Base-by-base conservation (phyloP, 2,888 invertebrate genomes). In the Catocala nupta region DNA sequence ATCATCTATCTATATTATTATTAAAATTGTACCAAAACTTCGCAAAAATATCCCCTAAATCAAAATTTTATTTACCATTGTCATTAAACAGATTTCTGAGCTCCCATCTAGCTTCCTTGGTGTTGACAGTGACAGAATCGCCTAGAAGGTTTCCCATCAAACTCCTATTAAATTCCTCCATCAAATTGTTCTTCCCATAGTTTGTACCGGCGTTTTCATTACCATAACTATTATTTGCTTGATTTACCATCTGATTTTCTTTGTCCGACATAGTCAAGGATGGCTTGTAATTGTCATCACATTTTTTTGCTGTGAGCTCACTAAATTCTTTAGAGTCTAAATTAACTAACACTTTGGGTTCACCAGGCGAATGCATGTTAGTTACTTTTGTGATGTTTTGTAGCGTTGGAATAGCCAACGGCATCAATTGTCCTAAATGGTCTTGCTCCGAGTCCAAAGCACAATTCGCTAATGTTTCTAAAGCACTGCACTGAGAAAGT, bases 81-180 rank as follows among this genome's bases (percentile, higher is more conserved):
- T 92, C 94, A 81, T 95, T 95, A 88, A 96, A 96, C 67, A 96
- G 86, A 69, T 96, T 95, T 68, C 96, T 93, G 16, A 97, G 94
- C 56, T 96, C 95, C 86, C 95, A 95, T 82, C 96, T 90, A 0
- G 96, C 96, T 80, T 96, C 96, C 77, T 96, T 96, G 0, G 96
- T 96, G 78, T 96, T 96, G 0, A 96, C 95, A 5, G 96, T 97
- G 13, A 96, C 92, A 60, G 95, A 95, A 80, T 95, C 95, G 8
- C 95, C 94, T 11, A 95, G 89, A 0, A 95, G 80, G 73, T 95
- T 95, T 12, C 90, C 88, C 91, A 94, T 90, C 51, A 94, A 80
- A 78, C 94, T 94, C 74, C 90, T 89, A 73, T 94, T 91, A 58
- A 94, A 94, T 66, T 94, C 93, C 50, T 93, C 93, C 86, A 93